Conservation (phyloP, 2,888 invertebrate genomes). For the Stenodema calcarata region DNA sequence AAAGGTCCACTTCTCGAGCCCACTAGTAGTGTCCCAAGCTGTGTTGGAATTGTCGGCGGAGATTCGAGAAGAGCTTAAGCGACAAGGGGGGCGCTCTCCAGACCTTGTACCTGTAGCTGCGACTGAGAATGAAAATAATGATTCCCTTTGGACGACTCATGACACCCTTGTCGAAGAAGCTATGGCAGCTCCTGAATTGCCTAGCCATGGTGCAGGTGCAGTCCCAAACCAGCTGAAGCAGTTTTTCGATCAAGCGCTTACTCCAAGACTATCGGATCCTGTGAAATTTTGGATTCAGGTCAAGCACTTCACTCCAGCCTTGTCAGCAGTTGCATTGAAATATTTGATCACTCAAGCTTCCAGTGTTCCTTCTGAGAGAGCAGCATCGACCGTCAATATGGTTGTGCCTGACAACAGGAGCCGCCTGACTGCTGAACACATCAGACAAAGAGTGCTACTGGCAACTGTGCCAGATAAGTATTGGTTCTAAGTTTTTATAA, state of each 20-base stretch:
- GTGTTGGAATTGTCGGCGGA: not conserved
- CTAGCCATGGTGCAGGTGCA: not conserved
- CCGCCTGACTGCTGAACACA: constrained; percentile 3
- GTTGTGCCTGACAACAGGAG: constrained; percentile 10
- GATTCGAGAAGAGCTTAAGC: not conserved
- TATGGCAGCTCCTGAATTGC: not conserved
- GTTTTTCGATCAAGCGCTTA: not conserved
- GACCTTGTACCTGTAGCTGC: not conserved
- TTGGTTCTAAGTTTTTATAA: not conserved
- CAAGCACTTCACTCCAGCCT: not conserved
- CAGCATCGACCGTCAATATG: not conserved
- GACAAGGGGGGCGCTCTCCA: not conserved
- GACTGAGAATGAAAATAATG: not conserved
- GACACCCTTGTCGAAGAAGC: not conserved
- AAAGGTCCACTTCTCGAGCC: not conserved
- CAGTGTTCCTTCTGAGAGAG: not conserved
- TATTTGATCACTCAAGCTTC: not conserved
- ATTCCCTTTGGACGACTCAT: not conserved
- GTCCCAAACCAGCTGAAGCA: constrained; percentile 1
- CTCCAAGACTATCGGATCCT: not conserved
- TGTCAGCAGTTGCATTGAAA: not conserved
- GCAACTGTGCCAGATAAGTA: not conserved
- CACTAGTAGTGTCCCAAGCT: not conserved
- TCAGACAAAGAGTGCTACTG: not conserved
- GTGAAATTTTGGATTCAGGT: not conserved